Conservation (phyloP, 2,888 invertebrate species). For the Drosophila neoperkinsi region DNA sequence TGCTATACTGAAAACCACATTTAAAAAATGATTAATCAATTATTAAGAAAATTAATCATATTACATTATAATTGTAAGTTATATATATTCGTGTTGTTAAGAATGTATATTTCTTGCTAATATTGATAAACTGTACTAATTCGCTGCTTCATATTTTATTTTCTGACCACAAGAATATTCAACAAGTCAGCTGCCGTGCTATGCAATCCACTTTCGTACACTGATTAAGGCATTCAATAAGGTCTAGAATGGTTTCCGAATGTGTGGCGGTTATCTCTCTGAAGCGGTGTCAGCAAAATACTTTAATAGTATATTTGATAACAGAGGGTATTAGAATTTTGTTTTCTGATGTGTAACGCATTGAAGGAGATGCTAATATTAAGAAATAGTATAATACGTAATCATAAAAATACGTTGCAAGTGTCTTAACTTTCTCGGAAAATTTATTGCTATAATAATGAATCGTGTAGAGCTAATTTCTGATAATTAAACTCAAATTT, state of each 20-base stretch:
- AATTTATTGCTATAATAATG: no score
- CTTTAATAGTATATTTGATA: background rate
- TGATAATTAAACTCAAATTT: constrained; percentile 16
- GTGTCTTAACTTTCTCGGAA: no score
- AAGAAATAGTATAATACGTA: no score
- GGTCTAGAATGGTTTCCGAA: background rate
- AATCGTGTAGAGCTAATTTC: background rate
- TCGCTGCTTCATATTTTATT: background rate
- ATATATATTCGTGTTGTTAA: background rate
- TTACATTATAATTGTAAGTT: background rate
- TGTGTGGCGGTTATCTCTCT: background rate
- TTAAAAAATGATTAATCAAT: background rate
- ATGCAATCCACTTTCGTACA: background rate
- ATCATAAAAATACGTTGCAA: no score
- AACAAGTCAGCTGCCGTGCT: background rate
- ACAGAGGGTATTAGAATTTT: background rate
- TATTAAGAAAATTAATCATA: background rate
- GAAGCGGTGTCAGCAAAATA: background rate
- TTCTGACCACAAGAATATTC: background rate
- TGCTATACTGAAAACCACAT: background rate
- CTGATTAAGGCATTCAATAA: background rate
- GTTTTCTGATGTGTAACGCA: background rate
- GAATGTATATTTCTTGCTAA: background rate
- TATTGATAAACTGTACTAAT: background rate
- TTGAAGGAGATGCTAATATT: no score